Base-by-base conservation (phyloP, 2,113 vertebrate genomes). In the Eulemur macaco region DNA sequence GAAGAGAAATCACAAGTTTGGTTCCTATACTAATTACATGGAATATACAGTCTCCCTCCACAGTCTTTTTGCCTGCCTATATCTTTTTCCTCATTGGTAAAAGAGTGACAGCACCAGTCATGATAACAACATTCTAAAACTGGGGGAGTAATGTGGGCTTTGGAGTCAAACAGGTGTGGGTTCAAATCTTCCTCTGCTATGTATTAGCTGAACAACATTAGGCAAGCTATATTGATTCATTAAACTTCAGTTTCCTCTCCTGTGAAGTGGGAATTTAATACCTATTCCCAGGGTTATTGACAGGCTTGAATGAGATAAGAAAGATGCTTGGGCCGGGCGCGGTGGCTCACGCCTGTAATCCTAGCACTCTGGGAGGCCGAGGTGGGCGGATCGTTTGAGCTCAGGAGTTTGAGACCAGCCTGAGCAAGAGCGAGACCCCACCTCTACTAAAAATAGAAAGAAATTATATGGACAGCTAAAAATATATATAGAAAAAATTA, bases 201-300 rank as follows among this genome's bases (percentile, higher is more conserved):
- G n/a, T 69, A 74, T 68, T 74, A 60, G 47, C 63, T 95, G 64
- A 93, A 31, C 42, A 88, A 86, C 64, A 56, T 68, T 76, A 85
- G 9, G 37, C 39, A 81, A 85, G 23, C 6, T 84, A 17, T 52
- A 69, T 21, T 93, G 68, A 86, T 45, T 93, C 68, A 91, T 88
- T 91, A 85, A 68, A 50, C 9, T 96, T 69, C n/a, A 58, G 37
- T 95, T 81, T 96, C 34, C 42, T 94, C 34, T 78, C 47, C 52
- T 58, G 37, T 56, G 60, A 82, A 73, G 37, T 66, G 27, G 14
- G 17, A 86, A 13, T 54, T 91, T 89, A 76, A 86, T 89, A 92
- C 2, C 11, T 92, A 58, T 52, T 50, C 58, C 60, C 39, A 89
- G 58, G 34, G 34, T 56, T 91, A 93, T 31, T 93, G 54, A 66